phyloP scores from a whole-genome alignment of 2,113 vertebrate species.

The Shinisaurus crocodilurus region DNA sequence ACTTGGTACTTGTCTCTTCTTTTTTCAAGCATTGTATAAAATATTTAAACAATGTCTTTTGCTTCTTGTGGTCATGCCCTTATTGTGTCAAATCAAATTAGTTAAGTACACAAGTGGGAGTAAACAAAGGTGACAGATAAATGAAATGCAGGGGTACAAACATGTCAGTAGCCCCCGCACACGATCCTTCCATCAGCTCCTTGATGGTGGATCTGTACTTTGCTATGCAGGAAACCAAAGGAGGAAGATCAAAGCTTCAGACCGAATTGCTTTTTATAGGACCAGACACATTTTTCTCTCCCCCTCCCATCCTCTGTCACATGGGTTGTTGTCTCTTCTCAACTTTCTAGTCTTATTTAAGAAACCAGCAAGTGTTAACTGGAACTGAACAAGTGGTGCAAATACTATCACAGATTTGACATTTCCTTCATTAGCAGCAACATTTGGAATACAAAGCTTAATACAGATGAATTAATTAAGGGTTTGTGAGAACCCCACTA shows the following conservation, averaged over 20 bases:
- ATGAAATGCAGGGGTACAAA: conserved; percentile 65
- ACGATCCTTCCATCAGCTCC: conserved; percentile 37
- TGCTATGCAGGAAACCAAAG: conserved; percentile 39
- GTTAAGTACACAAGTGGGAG: conserved; percentile 72
- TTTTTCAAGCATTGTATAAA: conserved; percentile 69
- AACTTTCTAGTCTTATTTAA: conserved; percentile 22
- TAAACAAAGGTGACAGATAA: conserved; percentile 82
- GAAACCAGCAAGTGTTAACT: not conserved
- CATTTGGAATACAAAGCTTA: conserved; percentile 33
- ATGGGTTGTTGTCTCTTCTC: not conserved
- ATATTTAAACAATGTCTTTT: conserved; percentile 79
- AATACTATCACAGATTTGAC: not conserved
- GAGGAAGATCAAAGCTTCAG: conserved; percentile 33
- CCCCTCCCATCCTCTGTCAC: not conserved
- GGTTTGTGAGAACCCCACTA: not conserved
- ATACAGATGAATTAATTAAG: not conserved
- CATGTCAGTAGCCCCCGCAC: conserved; percentile 57
- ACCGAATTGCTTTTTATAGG: conserved; percentile 25
- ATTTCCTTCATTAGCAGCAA: conserved; percentile 22
- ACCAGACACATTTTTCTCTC: conserved; percentile 4
- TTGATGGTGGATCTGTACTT: not conserved
- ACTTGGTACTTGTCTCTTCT: conserved; percentile 30
- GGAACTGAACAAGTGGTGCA: conserved; percentile 16
- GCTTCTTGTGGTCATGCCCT: conserved; percentile 75
- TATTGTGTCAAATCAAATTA: conserved; percentile 83